A percentile compares a stretch with the other conserved stretches of the same genome.
These are phyloP conservation scores for Psilopsiagon aurifrons DNA, from an alignment of 2,113 vertebrate genomes.

Conservation along the genomic window DNA sequence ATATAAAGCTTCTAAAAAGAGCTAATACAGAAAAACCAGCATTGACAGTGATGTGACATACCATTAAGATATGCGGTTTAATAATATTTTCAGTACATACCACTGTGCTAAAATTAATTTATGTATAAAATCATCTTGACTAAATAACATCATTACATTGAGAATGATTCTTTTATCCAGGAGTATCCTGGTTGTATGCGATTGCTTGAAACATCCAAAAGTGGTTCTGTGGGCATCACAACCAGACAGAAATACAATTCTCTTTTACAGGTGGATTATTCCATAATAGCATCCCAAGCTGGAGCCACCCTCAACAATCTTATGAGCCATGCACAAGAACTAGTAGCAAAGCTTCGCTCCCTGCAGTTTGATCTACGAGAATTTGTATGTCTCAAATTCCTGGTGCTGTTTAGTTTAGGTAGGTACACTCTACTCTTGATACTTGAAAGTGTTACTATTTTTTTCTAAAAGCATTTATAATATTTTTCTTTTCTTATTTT, in stretches of 20 bases:
- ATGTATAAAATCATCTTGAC: background rate
- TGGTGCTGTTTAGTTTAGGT: conserved; percentile 98
- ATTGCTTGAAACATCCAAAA: background rate
- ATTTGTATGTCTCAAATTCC: conserved; percentile 98
- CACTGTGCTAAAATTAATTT: background rate
- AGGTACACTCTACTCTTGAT: conserved; percentile 62
- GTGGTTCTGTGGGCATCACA: background rate
- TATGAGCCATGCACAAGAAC: conserved; percentile 94
- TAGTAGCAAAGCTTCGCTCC: conserved; percentile 91
- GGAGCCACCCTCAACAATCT: conserved; percentile 94
- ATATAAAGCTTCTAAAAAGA: background rate
- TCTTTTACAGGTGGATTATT: conserved; percentile 91
- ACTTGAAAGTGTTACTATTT: background rate
- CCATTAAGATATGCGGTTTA: background rate
- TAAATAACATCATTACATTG: background rate
- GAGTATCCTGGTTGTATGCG: background rate
- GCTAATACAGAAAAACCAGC: background rate
- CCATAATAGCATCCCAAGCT: conserved; percentile 90
- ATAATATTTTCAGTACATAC: background rate
- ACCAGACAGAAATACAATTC: background rate
- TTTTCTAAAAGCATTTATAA: background rate
- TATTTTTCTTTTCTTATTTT: background rate
- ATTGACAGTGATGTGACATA: background rate
- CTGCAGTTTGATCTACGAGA: conserved; percentile 96
- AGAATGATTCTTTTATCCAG: background rate